These are phyloP conservation scores for Leptocoma aspasia DNA, from an alignment of 2,113 vertebrate species.

Conservation along the genomic window DNA sequence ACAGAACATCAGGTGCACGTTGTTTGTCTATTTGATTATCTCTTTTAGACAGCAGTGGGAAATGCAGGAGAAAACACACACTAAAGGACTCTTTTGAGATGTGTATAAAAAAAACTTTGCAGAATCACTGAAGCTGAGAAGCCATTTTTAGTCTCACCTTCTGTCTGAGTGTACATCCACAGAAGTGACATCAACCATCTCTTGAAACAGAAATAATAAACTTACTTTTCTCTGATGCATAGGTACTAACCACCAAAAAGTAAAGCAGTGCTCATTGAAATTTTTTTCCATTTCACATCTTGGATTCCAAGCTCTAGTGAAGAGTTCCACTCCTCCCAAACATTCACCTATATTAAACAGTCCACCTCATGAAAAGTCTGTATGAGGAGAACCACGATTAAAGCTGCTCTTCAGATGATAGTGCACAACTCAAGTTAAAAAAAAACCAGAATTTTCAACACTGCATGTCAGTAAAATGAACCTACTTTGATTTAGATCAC, in stretches of 20 bases:
- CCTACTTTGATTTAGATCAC: background rate
- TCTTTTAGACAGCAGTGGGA: background rate
- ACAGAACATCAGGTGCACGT: background rate
- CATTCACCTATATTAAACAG: background rate
- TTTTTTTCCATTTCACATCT: background rate
- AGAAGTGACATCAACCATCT: background rate
- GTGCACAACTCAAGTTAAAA: rapidly evolving
- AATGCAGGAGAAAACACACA: background rate
- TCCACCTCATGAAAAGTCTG: background rate
- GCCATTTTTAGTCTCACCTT: background rate
- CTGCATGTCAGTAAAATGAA: background rate
- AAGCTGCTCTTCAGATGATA: background rate
- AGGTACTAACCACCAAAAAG: background rate
- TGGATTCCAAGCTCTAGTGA: background rate
- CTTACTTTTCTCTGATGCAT: background rate
- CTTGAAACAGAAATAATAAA: background rate
- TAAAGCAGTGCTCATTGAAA: rapidly evolving
- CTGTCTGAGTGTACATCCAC: background rate
- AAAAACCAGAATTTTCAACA: background rate
- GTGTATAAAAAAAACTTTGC: background rate
- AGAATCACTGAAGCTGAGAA: background rate
- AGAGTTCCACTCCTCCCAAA: background rate
- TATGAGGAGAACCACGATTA: background rate
- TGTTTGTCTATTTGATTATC: background rate
- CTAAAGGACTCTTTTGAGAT: background rate